phyloP scores from a whole-genome alignment of 1,140 invertebrate species.

The Leucophenga varia region DNA sequence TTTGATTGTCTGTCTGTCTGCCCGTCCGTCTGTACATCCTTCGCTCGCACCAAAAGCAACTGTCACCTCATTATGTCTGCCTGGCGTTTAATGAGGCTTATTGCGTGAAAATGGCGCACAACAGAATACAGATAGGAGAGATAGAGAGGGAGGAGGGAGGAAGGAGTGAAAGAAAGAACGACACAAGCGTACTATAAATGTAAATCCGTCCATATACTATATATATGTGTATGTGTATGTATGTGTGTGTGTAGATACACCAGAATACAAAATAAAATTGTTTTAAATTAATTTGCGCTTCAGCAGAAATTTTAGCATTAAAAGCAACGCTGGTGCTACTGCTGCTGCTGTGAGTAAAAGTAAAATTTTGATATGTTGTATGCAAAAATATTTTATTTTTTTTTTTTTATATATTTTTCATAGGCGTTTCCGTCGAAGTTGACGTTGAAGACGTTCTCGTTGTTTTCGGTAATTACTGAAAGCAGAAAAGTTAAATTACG shows the following conservation, averaged over 20 bases:
- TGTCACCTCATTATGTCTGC: constrained; percentile 20
- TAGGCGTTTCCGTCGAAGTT: neutral
- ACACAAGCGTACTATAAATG: no score
- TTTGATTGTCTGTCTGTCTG: no score
- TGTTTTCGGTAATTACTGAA: no score
- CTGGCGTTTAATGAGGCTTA: constrained; percentile 48
- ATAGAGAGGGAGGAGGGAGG: neutral
- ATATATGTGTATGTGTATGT: no score
- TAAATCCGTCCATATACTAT: no score
- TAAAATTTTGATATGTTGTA: no score
- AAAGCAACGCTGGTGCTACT: constrained; percentile 17
- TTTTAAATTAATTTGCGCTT: constrained; percentile 46
- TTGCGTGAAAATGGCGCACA: constrained; percentile 23
- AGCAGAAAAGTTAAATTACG: constrained; percentile 20
- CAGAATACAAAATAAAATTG: constrained; percentile 38
- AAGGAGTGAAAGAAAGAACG: neutral
- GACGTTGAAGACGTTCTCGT: no score
- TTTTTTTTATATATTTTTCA: neutral
- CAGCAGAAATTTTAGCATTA: constrained; percentile 21
- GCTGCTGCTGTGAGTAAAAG: no score
- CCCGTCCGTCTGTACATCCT: no score
- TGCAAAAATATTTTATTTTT: constrained; percentile 1
- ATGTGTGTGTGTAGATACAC: neutral
- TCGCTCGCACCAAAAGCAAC: no score
- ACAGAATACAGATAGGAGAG: constrained; percentile 5